Percentiles rank a stretch among this genome's conserved stretches.
Conservation (phyloP, 2,797 vertebrate species). For the Rhinogobio ventralis region DNA sequence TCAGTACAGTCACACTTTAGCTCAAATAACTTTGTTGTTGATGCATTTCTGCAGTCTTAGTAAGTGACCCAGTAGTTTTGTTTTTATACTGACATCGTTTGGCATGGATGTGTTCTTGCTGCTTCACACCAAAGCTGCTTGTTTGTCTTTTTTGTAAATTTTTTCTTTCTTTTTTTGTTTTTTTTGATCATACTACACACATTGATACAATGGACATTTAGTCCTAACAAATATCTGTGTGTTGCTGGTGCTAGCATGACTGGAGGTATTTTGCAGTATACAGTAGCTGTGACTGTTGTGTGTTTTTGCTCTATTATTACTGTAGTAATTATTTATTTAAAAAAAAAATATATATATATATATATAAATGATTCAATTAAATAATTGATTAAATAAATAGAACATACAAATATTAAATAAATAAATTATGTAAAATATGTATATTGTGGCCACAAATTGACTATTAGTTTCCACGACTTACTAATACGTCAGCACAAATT, state of each 20-base stretch:
- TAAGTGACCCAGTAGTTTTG: background rate
- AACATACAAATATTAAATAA: background rate
- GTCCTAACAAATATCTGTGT: background rate
- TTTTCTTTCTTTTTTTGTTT: no score
- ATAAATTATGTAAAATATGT: no score
- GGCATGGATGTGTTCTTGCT: background rate
- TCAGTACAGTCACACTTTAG: constrained; percentile 27
- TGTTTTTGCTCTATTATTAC: background rate
- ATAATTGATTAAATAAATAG: background rate
- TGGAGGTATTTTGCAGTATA: background rate
- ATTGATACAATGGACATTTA: background rate
- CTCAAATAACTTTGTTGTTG: constrained; percentile 18
- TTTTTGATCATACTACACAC: background rate
- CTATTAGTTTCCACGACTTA: no score
- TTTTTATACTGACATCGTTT: background rate
- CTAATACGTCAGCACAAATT: background rate
- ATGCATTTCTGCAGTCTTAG: background rate
- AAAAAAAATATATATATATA: no score
- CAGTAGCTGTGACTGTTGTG: no score
- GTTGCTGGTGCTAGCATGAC: background rate
- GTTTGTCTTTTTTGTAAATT: background rate
- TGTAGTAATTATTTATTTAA: no score
- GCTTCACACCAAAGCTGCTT: background rate
- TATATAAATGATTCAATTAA: background rate
- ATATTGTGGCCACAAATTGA: no score